Evolutionary conservation across 1,140 invertebrate genomes (phyloP).

Genomic region (Nylanderia fulva): DNA sequence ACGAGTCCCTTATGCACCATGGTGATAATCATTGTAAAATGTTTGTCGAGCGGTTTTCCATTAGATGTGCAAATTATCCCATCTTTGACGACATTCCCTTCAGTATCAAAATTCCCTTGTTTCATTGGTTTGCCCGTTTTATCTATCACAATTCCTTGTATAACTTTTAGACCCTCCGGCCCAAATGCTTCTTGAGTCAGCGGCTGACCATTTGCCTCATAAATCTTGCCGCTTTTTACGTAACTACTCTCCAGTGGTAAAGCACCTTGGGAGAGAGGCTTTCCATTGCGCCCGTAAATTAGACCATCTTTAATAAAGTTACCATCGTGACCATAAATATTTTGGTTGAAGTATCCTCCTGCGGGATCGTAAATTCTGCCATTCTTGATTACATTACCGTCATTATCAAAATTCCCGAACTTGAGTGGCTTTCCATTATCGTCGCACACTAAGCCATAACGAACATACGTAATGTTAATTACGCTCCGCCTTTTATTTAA

Average conservation of each 20-base stretch:
- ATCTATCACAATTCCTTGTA: slow-evolving; percentile 81
- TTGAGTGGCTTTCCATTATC: slow-evolving; percentile 81
- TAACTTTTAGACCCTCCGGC: slow-evolving; percentile 81
- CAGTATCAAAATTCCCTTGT: slow-evolving; percentile 78
- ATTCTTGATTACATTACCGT: slow-evolving; percentile 79
- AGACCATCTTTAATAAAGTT: slow-evolving; percentile 81
- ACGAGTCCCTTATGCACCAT: slow-evolving; percentile 79
- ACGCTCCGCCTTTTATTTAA: slow-evolving; percentile 78
- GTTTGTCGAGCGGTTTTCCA: slow-evolving; percentile 81
- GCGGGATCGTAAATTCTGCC: slow-evolving; percentile 79
- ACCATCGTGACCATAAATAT: slow-evolving; percentile 74
- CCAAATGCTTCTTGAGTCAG: slow-evolving; percentile 83
- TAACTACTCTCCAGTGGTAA: slow-evolving; percentile 78
- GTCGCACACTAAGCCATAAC: slow-evolving; percentile 81
- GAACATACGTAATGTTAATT: slow-evolving; percentile 77
- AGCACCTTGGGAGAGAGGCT: slow-evolving; percentile 77
- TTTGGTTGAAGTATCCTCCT: slow-evolving; percentile 78
- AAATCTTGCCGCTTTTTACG: slow-evolving; percentile 80
- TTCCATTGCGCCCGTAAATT: slow-evolving; percentile 76
- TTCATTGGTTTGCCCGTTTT: slow-evolving; percentile 81
- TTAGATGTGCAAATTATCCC: slow-evolving; percentile 76
- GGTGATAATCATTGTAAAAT: slow-evolving; percentile 79
- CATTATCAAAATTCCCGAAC: slow-evolving; percentile 78
- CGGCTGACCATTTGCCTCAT: slow-evolving; percentile 75
- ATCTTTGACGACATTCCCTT: slow-evolving; percentile 82